Evolutionary conservation across 2,113 vertebrate species (phyloP).

Genomic region (Corydoras maculifer): DNA sequence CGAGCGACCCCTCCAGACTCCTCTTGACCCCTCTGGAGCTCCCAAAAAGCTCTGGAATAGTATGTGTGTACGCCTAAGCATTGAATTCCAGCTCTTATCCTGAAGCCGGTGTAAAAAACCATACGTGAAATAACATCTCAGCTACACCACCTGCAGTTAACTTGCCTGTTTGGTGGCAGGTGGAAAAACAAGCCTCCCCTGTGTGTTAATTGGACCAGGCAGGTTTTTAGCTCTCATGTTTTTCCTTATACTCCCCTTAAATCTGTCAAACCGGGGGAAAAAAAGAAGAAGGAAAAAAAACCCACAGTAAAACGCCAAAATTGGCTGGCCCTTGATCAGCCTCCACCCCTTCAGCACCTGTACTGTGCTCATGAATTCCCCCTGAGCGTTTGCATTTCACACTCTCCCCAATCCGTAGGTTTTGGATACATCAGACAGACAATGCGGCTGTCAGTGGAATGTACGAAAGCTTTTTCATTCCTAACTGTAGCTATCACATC

Average conservation of each 20-base stretch:
- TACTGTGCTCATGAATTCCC: slow-evolving; percentile 9
- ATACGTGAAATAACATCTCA: too few species aligned
- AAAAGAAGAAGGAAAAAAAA: too few species aligned
- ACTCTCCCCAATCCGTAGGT: slow-evolving; percentile 11
- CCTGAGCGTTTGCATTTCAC: slow-evolving; percentile 21
- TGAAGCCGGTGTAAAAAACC: too few species aligned
- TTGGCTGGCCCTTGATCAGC: slow-evolving; percentile 3
- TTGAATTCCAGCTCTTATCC: too few species aligned
- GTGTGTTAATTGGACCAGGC: slow-evolving; percentile 1
- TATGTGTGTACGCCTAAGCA: slow-evolving; percentile 23
- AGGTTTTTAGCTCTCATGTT: not conserved
- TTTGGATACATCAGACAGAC: slow-evolving; percentile 31
- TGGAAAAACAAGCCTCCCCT: slow-evolving; percentile 2
- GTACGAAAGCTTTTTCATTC: slow-evolving; percentile 1
- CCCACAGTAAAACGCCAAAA: not conserved
- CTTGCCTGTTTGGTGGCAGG: not conserved
- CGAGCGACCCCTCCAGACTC: slow-evolving; percentile 2
- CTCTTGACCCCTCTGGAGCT: not conserved
- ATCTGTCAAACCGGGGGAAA: slow-evolving; percentile 55
- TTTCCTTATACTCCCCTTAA: slow-evolving; percentile 22
- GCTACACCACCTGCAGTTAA: not conserved
- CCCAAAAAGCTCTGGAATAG: slow-evolving; percentile 23
- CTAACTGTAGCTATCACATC: slow-evolving; percentile 11
- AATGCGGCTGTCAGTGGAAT: slow-evolving; percentile 6
- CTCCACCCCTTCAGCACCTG: not conserved